Conservation (phyloP, 2,888 invertebrate genomes). For the Didymodactylos carnosus region DNA sequence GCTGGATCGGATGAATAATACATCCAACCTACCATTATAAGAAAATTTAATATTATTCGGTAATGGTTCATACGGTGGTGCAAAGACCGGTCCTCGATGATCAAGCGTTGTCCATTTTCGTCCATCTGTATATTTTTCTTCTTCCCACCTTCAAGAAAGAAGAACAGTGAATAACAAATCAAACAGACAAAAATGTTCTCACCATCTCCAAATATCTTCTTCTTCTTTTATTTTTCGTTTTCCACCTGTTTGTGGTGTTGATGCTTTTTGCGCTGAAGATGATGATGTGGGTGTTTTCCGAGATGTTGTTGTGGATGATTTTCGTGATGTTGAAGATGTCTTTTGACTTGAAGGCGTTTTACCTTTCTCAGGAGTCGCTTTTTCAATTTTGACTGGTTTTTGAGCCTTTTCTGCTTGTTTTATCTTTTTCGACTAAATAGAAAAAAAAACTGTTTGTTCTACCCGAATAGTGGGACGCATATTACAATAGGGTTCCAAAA, state of each 20-base stretch:
- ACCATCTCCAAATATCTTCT: conserved; percentile 39
- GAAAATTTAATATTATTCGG: conserved; percentile 68
- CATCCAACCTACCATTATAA: conserved; percentile 45
- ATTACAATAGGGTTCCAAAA: too few relatives aligned
- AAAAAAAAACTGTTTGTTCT: too few relatives aligned
- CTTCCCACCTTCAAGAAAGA: conserved; percentile 51
- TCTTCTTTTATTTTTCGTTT: conserved; percentile 20
- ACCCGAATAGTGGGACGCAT: too few relatives aligned
- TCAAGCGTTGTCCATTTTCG: conserved; percentile 83
- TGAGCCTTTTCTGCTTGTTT: not conserved
- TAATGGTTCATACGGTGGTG: conserved; percentile 70
- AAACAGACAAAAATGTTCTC: too few relatives aligned
- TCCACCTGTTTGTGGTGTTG: not conserved
- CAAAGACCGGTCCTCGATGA: conserved; percentile 93
- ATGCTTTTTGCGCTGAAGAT: not conserved
- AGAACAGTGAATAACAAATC: not conserved
- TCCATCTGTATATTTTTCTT: conserved; percentile 78
- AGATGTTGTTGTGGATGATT: not conserved
- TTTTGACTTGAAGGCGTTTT: too few relatives aligned
- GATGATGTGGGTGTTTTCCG: not conserved
- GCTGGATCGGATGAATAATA: too few relatives aligned
- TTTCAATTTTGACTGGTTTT: too few relatives aligned
- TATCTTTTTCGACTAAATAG: too few relatives aligned
- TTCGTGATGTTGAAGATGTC: not conserved
- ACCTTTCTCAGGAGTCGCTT: too few relatives aligned